These are phyloP conservation scores for Cardinalis cardinalis DNA, from an alignment of 2,113 vertebrate species.

Conservation along the genomic window DNA sequence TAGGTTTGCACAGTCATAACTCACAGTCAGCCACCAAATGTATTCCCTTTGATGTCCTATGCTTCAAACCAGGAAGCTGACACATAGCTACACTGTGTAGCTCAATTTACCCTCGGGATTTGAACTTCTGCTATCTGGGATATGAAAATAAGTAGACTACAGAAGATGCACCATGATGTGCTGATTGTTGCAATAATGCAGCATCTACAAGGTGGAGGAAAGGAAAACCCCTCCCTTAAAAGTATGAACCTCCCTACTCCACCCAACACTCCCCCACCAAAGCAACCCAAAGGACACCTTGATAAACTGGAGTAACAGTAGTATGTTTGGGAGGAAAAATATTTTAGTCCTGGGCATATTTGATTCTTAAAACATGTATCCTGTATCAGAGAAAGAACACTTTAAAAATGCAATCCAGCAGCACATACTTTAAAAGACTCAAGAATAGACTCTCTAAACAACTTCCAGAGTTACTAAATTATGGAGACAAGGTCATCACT, in stretches of 20 bases:
- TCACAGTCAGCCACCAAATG: not conserved
- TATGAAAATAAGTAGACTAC: not conserved
- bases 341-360: not conserved
- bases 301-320: not conserved
- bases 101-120: not conserved
- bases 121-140: not conserved
- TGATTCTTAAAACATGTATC: not conserved
- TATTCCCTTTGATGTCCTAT: not conserved
- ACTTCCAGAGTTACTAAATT: not conserved
- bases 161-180: not conserved
- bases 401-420: not conserved
- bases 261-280: not conserved
- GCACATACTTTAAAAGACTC: not conserved
- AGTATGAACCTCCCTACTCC: not conserved
- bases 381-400: not conserved
- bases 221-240: not conserved
- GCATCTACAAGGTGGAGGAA: not conserved
- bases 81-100: not conserved
- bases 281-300: not conserved
- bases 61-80: constrained; percentile 12
- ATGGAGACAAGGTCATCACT: not conserved
- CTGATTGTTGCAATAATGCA: not conserved
- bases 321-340: not conserved
- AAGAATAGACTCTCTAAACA: not conserved
- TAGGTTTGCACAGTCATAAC: constrained; percentile 10